Evolutionary conservation across 2,888 invertebrate species (phyloP), one percentile per base, ranked within the genome.

Genomic region (Melieria crassipennis): DNA sequence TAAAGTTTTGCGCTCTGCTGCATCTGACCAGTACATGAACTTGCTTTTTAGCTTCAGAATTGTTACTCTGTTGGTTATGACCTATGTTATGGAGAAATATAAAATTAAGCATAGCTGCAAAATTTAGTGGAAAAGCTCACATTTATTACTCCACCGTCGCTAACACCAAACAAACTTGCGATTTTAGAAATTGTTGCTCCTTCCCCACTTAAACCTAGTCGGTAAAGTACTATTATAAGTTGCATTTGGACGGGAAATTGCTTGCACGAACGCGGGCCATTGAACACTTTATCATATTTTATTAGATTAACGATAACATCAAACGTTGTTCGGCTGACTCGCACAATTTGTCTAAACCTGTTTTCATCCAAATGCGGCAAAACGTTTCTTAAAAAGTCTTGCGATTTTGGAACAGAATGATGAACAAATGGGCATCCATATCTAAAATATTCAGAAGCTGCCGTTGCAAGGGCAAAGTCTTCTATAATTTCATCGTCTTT

Each of bases 11-110:
- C 70, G 65, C 46, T 73, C 67, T 57, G 10, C 6, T 13, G 57
- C 42, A 9, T 70, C 52, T 43, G 57, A 70, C 67, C 67, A 70
- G 64, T 60, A 48, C 30, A 70, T 7, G 30, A 66, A 66, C n/a
- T 62, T 43, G 11, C 69, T 52, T 50, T 66, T 66, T 52, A 62
- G 4, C n/a, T 62, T 65, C 16, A 65, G 45, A n/a, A 69, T 62
- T 9, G 58, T 64, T 43, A 65, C 45, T 70, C 64, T 52, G 42
- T 65, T 46, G 16, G 69, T 63, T 5, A 69, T 69, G 16, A 30
- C 1, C 30, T 61, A 5, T 61, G 60, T 43, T 56, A 56, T 4
- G n/a, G 56, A 56, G 9, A 56, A 56, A 9, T 11, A 56, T 56
- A n/a, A 56, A 4, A 47, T 30, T 30, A 30, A 30, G 30, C 30